phyloP scores from a whole-genome alignment of 1,140 invertebrate genomes.

The Babylonia areolata region DNA sequence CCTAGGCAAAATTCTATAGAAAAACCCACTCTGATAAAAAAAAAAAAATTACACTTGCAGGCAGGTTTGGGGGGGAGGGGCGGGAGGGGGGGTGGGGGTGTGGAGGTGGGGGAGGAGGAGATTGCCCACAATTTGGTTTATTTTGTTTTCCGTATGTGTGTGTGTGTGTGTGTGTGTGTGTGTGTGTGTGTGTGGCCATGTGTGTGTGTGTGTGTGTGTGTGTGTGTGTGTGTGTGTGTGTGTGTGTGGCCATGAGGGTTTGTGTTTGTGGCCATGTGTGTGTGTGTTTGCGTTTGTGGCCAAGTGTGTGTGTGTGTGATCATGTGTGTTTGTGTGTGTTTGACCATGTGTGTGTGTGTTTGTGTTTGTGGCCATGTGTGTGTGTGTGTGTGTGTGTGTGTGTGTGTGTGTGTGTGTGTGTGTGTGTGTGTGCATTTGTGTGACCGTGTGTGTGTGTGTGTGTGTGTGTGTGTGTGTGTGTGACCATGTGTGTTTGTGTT shows the following conservation, averaged over 20 bases:
- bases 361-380: too few relatives aligned
- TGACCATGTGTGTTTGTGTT: background rate
- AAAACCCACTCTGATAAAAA: too few relatives aligned
- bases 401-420: too few relatives aligned
- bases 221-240: too few relatives aligned
- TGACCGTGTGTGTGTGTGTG: background rate
- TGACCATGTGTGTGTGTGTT: too few relatives aligned
- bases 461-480: background rate
- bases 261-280: background rate
- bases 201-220: too few relatives aligned
- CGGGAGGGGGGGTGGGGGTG: background rate
- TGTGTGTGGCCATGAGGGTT: background rate
- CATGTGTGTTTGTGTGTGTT: background rate
- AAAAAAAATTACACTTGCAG: too few relatives aligned
- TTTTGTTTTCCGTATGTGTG: background rate
- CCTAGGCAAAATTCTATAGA: too few relatives aligned
- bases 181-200: background rate
- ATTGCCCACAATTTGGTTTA: background rate
- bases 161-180: slow-evolving; percentile 11
- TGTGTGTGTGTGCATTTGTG: too few relatives aligned
- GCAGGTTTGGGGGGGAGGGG: background rate
- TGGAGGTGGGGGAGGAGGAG: too few relatives aligned
- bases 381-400: too few relatives aligned
- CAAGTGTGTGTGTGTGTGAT: background rate
- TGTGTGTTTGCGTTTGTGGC: background rate